Evolutionary conservation across 2,113 vertebrate species (phyloP).

Genomic region (Trogon surrucura): DNA sequence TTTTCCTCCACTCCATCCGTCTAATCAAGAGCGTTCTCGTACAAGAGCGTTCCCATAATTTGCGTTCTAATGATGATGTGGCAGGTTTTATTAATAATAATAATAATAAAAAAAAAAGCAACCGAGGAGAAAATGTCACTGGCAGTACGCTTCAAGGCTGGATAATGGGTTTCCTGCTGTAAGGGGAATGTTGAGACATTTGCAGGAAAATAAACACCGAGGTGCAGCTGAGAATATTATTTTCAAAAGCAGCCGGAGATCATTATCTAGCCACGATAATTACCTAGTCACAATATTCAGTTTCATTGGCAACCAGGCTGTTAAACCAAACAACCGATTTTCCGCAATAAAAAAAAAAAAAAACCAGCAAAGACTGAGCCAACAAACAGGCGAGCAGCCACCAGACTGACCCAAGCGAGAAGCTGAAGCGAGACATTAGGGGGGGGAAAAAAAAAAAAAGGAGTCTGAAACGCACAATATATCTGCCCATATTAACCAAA

Average conservation of each 20-base stretch:
- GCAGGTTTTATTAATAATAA: background rate
- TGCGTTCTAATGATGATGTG: background rate
- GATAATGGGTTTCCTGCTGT: background rate
- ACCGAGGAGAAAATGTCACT: background rate
- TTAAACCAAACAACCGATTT: conserved; percentile 9
- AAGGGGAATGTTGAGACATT: conserved; percentile 1
- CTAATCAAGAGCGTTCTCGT: background rate
- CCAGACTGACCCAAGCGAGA: background rate
- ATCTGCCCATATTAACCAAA: background rate
- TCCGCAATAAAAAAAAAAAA: background rate
- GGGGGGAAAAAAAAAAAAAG: too few species aligned
- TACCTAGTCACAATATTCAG: background rate
- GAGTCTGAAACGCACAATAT: background rate
- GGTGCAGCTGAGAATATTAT: background rate
- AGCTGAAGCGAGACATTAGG: background rate
- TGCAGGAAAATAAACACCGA: background rate
- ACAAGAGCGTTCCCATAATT: background rate
- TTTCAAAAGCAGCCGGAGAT: conserved; percentile 12
- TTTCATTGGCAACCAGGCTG: background rate
- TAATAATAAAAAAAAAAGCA: background rate
- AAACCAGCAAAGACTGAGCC: background rate
- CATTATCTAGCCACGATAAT: conserved; percentile 9
- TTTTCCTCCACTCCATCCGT: background rate
- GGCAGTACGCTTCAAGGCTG: background rate
- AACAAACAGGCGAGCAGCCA: background rate